Evolutionary conservation across 2,797 vertebrate genomes (phyloP).

Genomic region (Pampus argenteus): DNA sequence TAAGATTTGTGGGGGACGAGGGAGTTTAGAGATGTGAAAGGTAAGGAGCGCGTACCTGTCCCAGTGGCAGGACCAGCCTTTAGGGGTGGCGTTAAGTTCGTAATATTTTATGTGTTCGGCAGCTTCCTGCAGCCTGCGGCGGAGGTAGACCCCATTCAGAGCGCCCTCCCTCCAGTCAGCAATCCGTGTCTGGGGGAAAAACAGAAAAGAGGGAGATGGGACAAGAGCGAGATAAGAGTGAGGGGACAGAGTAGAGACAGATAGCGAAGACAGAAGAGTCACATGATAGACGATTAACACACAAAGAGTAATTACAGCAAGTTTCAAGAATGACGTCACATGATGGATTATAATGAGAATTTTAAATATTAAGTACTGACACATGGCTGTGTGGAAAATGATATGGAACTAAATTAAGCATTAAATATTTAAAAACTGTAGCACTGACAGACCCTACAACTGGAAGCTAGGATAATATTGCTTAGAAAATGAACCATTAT

Average conservation of each 20-base stretch:
- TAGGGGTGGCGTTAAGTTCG: constrained; percentile 99
- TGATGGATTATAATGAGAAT: constrained; percentile 70
- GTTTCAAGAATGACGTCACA: constrained; percentile 42
- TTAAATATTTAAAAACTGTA: constrained; percentile 72
- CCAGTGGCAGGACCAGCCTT: constrained; percentile 99
- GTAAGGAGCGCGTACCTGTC: constrained; percentile 99
- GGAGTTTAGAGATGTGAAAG: constrained; percentile 88
- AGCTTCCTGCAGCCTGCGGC: constrained; percentile 98
- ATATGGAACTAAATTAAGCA: constrained; percentile 52
- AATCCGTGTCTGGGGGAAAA: constrained; percentile 90
- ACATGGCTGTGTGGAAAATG: constrained; percentile 50
- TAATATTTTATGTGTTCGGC: constrained; percentile 99
- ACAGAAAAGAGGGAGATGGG: background rate
- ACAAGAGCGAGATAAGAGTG: constrained; percentile 8
- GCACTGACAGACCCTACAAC: constrained; percentile 15
- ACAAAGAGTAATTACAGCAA: constrained; percentile 49
- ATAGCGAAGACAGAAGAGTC: constrained; percentile 11
- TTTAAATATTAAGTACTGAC: constrained; percentile 74
- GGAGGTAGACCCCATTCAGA: constrained; percentile 97
- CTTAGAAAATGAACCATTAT: constrained; percentile 12
- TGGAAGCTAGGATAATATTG: constrained; percentile 17
- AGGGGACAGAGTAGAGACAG: background rate
- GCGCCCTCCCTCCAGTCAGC: constrained; percentile 99
- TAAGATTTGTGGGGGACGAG: constrained; percentile 76
- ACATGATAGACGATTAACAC: constrained; percentile 37